phyloP scores from a whole-genome alignment of 2,113 vertebrate genomes.

The Chroicocephalus ridibundus region DNA sequence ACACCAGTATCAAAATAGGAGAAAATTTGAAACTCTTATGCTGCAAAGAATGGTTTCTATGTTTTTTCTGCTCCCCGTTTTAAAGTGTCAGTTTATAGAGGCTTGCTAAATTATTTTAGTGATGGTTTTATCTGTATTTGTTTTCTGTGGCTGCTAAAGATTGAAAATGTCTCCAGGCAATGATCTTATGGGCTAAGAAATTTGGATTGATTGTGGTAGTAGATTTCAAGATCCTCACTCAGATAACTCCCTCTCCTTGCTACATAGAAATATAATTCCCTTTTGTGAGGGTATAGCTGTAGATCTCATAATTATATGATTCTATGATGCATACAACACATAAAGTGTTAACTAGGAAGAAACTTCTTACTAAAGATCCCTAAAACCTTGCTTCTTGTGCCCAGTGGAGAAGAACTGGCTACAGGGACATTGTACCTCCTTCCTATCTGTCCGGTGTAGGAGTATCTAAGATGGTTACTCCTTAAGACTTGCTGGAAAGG shows the following conservation, averaged over 20 bases:
- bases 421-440: not conserved
- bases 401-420: not conserved
- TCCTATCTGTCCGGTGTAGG: not conserved
- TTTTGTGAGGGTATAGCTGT: not conserved
- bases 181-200: not conserved
- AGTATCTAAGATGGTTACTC: not conserved
- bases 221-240: not conserved
- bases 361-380: not conserved
- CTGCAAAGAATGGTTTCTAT: not conserved
- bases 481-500: not conserved
- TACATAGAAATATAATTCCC: not conserved
- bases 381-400: not conserved
- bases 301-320: not conserved
- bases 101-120: not conserved
- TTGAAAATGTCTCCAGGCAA: not conserved
- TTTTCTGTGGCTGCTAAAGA: not conserved
- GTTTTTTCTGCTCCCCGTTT: not conserved
- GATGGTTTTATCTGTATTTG: not conserved
- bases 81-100: not conserved
- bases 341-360: not conserved
- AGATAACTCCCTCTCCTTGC: not conserved
- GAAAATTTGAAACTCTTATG: not conserved
- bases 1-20: not conserved
- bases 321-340: not conserved
- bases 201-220: not conserved